phyloP scores from a whole-genome alignment of 2,797 vertebrate genomes.

The Rhinatrema bivittatum region DNA sequence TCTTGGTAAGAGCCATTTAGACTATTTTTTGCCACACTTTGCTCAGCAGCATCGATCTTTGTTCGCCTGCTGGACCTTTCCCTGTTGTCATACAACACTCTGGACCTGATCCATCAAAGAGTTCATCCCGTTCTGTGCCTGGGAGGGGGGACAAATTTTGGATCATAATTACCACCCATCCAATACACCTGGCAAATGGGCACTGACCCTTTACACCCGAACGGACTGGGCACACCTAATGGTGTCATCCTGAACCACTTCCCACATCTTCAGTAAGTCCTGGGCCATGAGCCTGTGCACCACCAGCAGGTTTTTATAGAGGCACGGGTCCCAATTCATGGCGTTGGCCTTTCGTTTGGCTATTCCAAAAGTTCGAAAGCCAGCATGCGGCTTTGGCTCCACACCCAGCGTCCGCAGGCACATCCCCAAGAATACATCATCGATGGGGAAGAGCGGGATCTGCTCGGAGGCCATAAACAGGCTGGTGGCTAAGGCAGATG shows the following conservation, averaged over 20 bases:
- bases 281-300: slow-evolving; percentile 72
- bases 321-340: slow-evolving; percentile 77
- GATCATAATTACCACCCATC: no score
- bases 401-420: slow-evolving; percentile 58
- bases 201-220: no score
- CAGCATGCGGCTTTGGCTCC: slow-evolving; percentile 60
- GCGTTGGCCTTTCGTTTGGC: slow-evolving; percentile 41
- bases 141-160: no score
- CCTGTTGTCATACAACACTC: no score
- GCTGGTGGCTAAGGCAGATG: slow-evolving; percentile 42
- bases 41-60: no score
- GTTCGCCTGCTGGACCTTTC: no score
- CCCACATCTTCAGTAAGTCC: slow-evolving; percentile 75
- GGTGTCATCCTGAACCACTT: slow-evolving; percentile 41
- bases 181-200: no score
- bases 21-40: no score
- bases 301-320: slow-evolving; percentile 69
- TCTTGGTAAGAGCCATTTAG: no score
- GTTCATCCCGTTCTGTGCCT: no score
- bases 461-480: slow-evolving; percentile 53
- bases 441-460: slow-evolving; percentile 73
- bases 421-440: slow-evolving; percentile 83
- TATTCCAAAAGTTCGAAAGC: slow-evolving; percentile 71
- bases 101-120: no score
- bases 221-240: slow-evolving; percentile 55